These are phyloP conservation scores for Excalfactoria chinensis DNA, from an alignment of 2,113 vertebrate genomes.

Conservation along the genomic window DNA sequence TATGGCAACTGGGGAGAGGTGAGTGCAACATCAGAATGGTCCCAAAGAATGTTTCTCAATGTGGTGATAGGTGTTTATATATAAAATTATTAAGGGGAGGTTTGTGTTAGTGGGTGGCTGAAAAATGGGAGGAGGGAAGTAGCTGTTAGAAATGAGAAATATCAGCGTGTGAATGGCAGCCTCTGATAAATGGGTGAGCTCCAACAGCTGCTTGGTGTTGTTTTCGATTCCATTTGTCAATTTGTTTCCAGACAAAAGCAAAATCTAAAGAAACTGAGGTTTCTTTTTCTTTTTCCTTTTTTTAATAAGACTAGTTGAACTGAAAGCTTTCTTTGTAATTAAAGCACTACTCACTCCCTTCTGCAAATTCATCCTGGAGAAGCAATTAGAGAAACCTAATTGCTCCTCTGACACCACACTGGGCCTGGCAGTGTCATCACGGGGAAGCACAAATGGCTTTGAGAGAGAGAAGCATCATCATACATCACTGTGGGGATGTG, in stretches of 20 bases:
- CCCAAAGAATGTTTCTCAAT: too few relatives aligned
- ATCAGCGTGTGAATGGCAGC: background rate
- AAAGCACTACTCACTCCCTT: background rate
- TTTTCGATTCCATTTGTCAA: background rate
- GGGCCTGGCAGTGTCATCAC: background rate
- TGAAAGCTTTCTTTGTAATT: background rate
- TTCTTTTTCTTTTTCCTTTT: background rate
- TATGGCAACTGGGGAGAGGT: constrained; percentile 92
- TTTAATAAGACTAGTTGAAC: background rate
- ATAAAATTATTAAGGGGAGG: background rate
- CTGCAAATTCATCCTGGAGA: background rate
- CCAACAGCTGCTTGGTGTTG: background rate
- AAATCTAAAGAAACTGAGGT: background rate
- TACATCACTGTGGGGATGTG: fast-evolving
- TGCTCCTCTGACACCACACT: background rate
- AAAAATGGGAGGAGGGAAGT: constrained; percentile 2
- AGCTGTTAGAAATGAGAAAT: background rate
- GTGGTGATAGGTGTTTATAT: too few relatives aligned
- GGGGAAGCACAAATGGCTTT: background rate
- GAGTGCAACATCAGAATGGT: constrained; percentile 58
- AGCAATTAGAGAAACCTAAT: background rate
- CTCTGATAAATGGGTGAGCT: background rate
- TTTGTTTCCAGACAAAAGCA: background rate
- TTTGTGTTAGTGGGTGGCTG: background rate
- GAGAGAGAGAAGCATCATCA: background rate